Evolutionary conservation across 2,888 invertebrate genomes (phyloP).

Genomic region (Drosophila ustulata): DNA sequence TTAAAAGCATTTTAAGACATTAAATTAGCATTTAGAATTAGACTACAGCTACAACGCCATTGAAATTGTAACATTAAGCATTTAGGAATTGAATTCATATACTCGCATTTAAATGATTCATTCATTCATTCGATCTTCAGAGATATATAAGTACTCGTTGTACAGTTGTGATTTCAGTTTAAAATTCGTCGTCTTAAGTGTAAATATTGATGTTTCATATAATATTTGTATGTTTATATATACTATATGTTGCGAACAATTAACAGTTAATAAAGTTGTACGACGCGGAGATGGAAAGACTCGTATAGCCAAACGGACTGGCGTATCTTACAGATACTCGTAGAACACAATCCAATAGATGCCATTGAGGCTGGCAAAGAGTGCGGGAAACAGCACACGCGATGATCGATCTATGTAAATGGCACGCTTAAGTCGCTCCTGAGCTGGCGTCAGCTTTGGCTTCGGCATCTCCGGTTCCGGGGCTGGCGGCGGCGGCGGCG

Average conservation of each 20-base stretch:
- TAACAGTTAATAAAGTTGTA: slow-evolving; percentile 59
- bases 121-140: slow-evolving; percentile 27
- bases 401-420: slow-evolving; percentile 90
- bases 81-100: slow-evolving; percentile 69
- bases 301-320: slow-evolving; percentile 42
- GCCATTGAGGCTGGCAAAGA: slow-evolving; percentile 89
- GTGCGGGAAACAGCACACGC: slow-evolving; percentile 89
- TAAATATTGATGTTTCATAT: slow-evolving; percentile 16
- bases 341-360: slow-evolving; percentile 91
- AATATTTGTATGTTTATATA: slow-evolving; percentile 21
- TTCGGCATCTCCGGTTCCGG: slow-evolving; percentile 83
- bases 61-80: slow-evolving; percentile 57
- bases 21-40: slow-evolving; percentile 57
- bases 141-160: slow-evolving; percentile 32
- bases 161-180: slow-evolving; percentile 48
- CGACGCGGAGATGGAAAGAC: slow-evolving; percentile 27
- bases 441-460: slow-evolving; percentile 86
- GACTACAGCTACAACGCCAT: slow-evolving; percentile 53
- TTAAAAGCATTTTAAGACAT: slow-evolving; percentile 73
- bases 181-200: slow-evolving; percentile 70
- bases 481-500: slow-evolving; percentile 79
- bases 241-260: slow-evolving; percentile 60
- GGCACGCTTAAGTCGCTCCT: slow-evolving; percentile 88
- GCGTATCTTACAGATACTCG: slow-evolving; percentile 87
- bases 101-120: slow-evolving; percentile 28